Conservation (phyloP, 2,888 invertebrate genomes). For the Laothoe populi region DNA sequence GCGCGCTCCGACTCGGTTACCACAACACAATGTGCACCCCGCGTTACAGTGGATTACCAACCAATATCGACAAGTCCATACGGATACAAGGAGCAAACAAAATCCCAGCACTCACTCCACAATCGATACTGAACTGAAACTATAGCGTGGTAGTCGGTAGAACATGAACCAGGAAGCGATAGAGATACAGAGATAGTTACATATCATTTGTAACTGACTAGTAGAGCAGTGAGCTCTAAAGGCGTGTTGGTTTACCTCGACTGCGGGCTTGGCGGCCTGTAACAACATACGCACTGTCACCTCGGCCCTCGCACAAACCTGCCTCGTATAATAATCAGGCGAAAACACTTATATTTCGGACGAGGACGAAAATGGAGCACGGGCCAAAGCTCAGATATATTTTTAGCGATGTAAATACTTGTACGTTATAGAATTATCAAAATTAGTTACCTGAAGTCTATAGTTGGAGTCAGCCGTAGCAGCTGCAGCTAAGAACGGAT, state of each 20-base stretch:
- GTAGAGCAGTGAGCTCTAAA: slow-evolving; percentile 50
- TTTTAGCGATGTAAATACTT: background rate
- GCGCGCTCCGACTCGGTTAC: slow-evolving; percentile 65
- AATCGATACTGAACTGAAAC: slow-evolving; percentile 66
- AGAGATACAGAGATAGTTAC: slow-evolving; percentile 71
- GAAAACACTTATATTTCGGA: background rate
- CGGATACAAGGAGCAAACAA: slow-evolving; percentile 79
- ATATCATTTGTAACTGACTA: slow-evolving; percentile 54
- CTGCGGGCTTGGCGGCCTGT: slow-evolving; percentile 89
- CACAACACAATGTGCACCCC: slow-evolving; percentile 79
- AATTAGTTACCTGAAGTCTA: slow-evolving; percentile 91
- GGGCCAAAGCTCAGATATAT: background rate
- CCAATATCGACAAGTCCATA: slow-evolving; percentile 64
- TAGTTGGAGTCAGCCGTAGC: slow-evolving; percentile 94
- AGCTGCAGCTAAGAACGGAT: slow-evolving; percentile 97
- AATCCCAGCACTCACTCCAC: slow-evolving; percentile 82
- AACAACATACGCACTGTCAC: slow-evolving; percentile 84
- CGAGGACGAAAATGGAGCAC: background rate
- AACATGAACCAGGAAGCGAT: slow-evolving; percentile 82
- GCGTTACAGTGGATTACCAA: slow-evolving; percentile 73
- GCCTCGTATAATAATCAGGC: slow-evolving; percentile 5
- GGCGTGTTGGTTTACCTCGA: slow-evolving; percentile 85
- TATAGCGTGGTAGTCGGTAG: slow-evolving; percentile 72
- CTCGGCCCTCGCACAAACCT: slow-evolving; percentile 36
- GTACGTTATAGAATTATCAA: background rate